Percentiles rank a stretch among this genome's conserved stretches.
Conservation (phyloP, 1,140 invertebrate genomes). For the Cryptotermes secundus region DNA sequence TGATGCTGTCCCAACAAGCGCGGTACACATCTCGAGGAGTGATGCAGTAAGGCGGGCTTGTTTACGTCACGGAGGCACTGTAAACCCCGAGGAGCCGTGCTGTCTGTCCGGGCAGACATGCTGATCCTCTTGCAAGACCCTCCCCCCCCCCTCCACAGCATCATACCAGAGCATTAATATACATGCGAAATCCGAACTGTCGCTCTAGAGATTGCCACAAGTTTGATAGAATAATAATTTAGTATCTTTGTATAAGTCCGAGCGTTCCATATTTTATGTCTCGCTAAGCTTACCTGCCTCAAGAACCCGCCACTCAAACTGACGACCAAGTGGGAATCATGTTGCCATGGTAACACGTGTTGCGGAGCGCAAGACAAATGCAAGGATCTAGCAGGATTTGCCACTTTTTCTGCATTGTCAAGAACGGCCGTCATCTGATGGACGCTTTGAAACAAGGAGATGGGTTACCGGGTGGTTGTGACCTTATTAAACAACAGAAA, state of each 20-base stretch:
- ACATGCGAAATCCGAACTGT: not conserved
- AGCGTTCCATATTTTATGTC: conserved; percentile 10
- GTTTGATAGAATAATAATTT: conserved; percentile 16
- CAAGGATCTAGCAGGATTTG: not conserved
- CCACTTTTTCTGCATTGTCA: too few relatives aligned
- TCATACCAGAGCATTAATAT: not conserved
- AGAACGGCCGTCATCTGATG: too few relatives aligned
- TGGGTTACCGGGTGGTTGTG: too few relatives aligned
- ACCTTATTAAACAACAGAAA: too few relatives aligned
- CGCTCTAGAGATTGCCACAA: not conserved
- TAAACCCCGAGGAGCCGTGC: not conserved
- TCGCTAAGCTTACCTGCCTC: not conserved
- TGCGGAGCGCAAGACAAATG: not conserved
- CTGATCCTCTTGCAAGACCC: not conserved
- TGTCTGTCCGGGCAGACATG: not conserved
- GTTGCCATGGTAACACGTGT: not conserved
- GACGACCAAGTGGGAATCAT: not conserved
- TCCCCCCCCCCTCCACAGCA: too few relatives aligned
- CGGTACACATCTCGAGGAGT: too few relatives aligned
- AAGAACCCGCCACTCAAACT: not conserved
- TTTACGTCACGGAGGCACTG: not conserved
- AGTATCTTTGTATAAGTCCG: conserved; percentile 3
- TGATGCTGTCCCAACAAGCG: too few relatives aligned
- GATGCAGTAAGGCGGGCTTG: not conserved
- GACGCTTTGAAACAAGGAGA: too few relatives aligned